Conservation (phyloP, 2,888 invertebrate species). For the Drosophila stalkeri region DNA sequence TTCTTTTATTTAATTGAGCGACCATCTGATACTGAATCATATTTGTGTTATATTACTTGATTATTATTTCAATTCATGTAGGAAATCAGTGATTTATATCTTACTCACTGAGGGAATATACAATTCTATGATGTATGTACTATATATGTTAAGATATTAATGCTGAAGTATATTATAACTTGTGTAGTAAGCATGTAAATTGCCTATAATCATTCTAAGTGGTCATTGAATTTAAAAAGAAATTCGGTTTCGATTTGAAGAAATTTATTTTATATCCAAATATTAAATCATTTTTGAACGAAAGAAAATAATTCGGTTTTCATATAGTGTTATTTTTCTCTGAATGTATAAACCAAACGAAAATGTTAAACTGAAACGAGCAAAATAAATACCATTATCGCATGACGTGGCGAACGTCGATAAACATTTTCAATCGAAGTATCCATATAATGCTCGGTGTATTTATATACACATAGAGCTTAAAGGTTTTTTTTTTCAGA, state of each 20-base stretch:
- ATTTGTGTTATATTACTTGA: slow-evolving; percentile 42
- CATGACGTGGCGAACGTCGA: not conserved
- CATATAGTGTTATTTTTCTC: slow-evolving; percentile 14
- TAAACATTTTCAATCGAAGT: not conserved
- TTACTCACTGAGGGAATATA: slow-evolving; percentile 5
- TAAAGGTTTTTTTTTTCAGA: not conserved
- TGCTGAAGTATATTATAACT: slow-evolving; percentile 4
- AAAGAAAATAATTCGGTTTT: slow-evolving; percentile 6
- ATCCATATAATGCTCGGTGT: not conserved
- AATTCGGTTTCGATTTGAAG: slow-evolving; percentile 33
- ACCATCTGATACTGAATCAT: slow-evolving; percentile 30
- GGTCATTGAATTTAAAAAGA: slow-evolving; percentile 58
- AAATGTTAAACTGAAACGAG: too few species aligned
- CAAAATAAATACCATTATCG: not conserved
- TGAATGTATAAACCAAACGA: slow-evolving; percentile 6
- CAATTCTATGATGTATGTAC: slow-evolving; percentile 1
- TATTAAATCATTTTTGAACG: slow-evolving; percentile 6
- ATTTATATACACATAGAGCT: not conserved
- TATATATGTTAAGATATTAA: slow-evolving; percentile 9
- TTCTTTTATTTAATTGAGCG: slow-evolving; percentile 34
- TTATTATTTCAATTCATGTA: slow-evolving; percentile 24
- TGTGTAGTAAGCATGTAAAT: slow-evolving; percentile 14
- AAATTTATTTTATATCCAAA: slow-evolving; percentile 22
- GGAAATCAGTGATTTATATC: slow-evolving; percentile 3
- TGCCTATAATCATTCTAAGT: slow-evolving; percentile 54